Evolutionary conservation across 2,113 vertebrate species (phyloP).

Genomic region (Alectura lathami): DNA sequence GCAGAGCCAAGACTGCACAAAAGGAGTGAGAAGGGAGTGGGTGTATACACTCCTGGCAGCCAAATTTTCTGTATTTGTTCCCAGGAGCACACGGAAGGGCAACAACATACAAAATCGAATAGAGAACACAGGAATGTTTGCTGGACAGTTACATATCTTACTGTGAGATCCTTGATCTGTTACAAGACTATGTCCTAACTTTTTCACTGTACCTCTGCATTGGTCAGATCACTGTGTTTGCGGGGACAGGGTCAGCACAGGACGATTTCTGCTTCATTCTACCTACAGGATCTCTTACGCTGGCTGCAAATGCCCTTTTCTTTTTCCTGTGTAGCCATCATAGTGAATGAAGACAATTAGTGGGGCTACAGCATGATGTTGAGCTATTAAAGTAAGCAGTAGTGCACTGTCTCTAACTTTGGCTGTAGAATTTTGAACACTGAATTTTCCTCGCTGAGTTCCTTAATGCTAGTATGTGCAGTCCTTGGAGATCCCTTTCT

Average conservation of each 20-base stretch:
- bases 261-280: not conserved
- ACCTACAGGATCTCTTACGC: not conserved
- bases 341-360: not conserved
- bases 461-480: not conserved
- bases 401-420: fast-evolving
- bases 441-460: not conserved
- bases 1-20: not conserved
- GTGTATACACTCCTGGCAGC: not conserved
- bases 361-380: not conserved
- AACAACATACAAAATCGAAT: fast-evolving
- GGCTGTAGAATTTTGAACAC: not conserved
- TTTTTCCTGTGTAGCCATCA: not conserved
- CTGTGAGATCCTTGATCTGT: no score
- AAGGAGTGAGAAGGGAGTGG: not conserved
- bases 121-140: not conserved
- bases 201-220: not conserved
- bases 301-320: not conserved
- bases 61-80: not conserved
- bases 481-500: not conserved
- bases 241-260: not conserved
- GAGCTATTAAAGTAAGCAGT: not conserved
- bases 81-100: not conserved
- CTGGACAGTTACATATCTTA: not conserved
- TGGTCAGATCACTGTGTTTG: fast-evolving
- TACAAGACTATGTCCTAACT: not conserved